These are phyloP conservation scores for Actinia tenebrosa DNA, from an alignment of 64 coral and sea anemone species.

Conservation along the genomic window DNA sequence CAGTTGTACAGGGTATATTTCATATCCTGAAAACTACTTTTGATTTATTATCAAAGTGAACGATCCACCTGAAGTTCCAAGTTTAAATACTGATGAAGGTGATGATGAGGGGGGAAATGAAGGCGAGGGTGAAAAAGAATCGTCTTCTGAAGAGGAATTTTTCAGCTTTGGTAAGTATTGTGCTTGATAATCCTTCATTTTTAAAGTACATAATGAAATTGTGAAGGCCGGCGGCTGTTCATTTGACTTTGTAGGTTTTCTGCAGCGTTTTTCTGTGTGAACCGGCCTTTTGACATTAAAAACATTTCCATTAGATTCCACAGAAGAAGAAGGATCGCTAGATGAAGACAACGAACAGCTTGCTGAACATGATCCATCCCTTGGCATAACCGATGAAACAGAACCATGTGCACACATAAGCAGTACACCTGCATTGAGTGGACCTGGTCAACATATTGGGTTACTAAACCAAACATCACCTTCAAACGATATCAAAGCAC, in stretches of 20 bases:
- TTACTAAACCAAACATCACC: neutral
- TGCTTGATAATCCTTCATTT: neutral
- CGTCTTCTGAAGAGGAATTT: slow-evolving; percentile 3
- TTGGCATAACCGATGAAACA: neutral
- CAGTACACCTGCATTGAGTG: neutral
- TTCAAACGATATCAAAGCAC: neutral
- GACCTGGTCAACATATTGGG: neutral
- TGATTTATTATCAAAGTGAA: neutral
- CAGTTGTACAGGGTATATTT: too few relatives aligned
- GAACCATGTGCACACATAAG: neutral
- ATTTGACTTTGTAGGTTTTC: too few relatives aligned
- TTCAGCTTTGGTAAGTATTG: neutral
- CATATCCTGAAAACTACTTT: neutral
- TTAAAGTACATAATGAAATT: too few relatives aligned
- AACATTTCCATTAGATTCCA: neutral
- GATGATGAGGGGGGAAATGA: neutral
- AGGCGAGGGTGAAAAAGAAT: neutral
- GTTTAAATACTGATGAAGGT: neutral
- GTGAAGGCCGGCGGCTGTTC: too few relatives aligned
- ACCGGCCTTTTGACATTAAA: too few relatives aligned
- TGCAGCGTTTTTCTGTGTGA: too few relatives aligned
- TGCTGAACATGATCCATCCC: neutral
- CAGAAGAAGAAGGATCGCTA: neutral
- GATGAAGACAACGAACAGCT: neutral
- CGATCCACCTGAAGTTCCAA: neutral